These are phyloP conservation scores for Dipodomys merriami DNA, from an alignment of 2,113 vertebrate species.

Conservation along the genomic window DNA sequence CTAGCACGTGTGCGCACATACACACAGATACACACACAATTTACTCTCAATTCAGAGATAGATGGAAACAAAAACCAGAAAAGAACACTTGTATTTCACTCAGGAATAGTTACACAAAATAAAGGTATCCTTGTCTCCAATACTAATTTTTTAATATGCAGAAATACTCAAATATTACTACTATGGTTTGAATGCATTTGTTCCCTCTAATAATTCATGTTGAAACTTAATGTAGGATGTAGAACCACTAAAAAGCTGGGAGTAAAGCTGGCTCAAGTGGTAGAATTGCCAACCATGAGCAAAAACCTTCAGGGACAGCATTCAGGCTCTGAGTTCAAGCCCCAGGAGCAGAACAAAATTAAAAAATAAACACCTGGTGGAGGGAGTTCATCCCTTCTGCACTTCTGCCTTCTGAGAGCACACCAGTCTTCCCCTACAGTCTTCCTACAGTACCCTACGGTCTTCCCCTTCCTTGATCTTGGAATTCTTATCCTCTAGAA, in stretches of 20 bases:
- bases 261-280: too few relatives aligned
- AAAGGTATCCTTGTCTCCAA: not conserved
- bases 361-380: not conserved
- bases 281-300: too few relatives aligned
- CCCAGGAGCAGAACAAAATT: too few relatives aligned
- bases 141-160: slow-evolving; percentile 9
- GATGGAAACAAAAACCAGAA: slow-evolving; percentile 45
- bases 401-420: not conserved
- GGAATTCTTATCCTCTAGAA: not conserved
- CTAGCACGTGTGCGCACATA: too few relatives aligned
- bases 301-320: too few relatives aligned
- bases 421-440: not conserved
- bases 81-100: not conserved
- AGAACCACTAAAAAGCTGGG: not conserved
- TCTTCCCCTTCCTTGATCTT: not conserved
- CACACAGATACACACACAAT: too few relatives aligned
- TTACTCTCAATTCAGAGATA: slow-evolving; percentile 34
- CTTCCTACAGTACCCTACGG: not conserved
- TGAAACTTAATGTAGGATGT: not conserved
- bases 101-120: slow-evolving; percentile 44
- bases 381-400: not conserved
- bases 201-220: not conserved
- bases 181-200: not conserved
- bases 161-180: not conserved
- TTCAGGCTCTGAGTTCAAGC: too few relatives aligned